Evolutionary conservation across 1,140 invertebrate genomes (phyloP).

Genomic region (Heliconius congener): DNA sequence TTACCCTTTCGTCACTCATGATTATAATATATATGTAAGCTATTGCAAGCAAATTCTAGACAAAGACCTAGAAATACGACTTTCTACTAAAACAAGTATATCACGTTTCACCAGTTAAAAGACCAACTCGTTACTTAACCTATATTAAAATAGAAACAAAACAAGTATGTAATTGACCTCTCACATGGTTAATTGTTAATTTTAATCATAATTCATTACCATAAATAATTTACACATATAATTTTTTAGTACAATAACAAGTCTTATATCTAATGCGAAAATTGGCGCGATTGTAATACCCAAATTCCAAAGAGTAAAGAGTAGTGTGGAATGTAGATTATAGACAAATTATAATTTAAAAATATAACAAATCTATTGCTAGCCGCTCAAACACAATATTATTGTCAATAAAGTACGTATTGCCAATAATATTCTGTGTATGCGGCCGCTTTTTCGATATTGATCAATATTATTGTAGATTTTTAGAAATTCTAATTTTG

Average conservation of each 20-base stretch:
- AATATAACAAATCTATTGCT: too few relatives aligned
- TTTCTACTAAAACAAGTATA: slow-evolving; percentile 20
- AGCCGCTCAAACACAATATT: too few relatives aligned
- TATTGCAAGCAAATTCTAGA: not conserved
- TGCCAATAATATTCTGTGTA: too few relatives aligned
- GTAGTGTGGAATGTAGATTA: too few relatives aligned
- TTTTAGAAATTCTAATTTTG: too few relatives aligned
- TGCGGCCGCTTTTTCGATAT: too few relatives aligned
- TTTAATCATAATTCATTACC: slow-evolving; percentile 19
- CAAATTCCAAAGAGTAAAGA: too few relatives aligned
- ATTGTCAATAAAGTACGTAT: too few relatives aligned
- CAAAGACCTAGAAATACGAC: not conserved
- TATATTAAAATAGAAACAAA: slow-evolving; percentile 30
- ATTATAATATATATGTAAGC: slow-evolving; percentile 22
- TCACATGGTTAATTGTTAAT: slow-evolving; percentile 44
- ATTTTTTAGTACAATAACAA: not conserved
- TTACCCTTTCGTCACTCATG: slow-evolving; percentile 82
- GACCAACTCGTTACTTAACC: slow-evolving; percentile 29
- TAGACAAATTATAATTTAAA: too few relatives aligned
- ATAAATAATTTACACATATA: not conserved
- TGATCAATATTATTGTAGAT: too few relatives aligned
- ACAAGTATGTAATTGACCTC: slow-evolving; percentile 41
- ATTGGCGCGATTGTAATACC: too few relatives aligned
- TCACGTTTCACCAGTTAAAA: slow-evolving; percentile 25
- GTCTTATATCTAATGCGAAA: too few relatives aligned